Evolutionary conservation across 2,113 vertebrate genomes (phyloP).

Genomic region (Apistogramma diplotaenia): DNA sequence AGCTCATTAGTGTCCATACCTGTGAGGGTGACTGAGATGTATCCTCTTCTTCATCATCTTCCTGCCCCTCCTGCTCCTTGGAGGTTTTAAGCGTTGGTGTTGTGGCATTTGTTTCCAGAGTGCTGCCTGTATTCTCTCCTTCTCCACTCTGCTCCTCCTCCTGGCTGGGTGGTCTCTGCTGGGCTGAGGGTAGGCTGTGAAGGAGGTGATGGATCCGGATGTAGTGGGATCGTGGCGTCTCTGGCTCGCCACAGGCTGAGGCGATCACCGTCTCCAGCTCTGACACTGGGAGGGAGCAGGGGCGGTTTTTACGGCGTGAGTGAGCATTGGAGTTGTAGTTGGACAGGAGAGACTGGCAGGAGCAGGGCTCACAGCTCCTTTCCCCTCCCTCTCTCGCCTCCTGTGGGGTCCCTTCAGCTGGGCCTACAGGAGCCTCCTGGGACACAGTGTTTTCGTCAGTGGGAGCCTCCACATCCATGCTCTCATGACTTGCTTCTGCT

Average conservation of each 20-base stretch:
- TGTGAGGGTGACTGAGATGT: slow-evolving; percentile 71
- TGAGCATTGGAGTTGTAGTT: slow-evolving; percentile 41
- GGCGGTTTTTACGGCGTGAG: slow-evolving; percentile 83
- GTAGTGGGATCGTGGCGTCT: slow-evolving; percentile 95
- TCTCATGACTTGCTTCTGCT: not conserved
- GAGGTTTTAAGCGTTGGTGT: slow-evolving; percentile 51
- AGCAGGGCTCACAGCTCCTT: slow-evolving; percentile 51
- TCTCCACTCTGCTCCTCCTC: slow-evolving; percentile 59
- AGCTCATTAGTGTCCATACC: slow-evolving; percentile 30
- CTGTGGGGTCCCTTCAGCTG: slow-evolving; percentile 53
- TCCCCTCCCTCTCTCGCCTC: slow-evolving; percentile 30
- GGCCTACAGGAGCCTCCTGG: slow-evolving; percentile 5
- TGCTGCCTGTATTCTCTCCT: slow-evolving; percentile 6
- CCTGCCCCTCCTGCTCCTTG: slow-evolving; percentile 76
- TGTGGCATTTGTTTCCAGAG: slow-evolving; percentile 12
- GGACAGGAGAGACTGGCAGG: slow-evolving; percentile 60
- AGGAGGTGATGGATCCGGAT: slow-evolving; percentile 95
- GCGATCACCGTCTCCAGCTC: slow-evolving; percentile 95
- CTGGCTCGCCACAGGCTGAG: slow-evolving; percentile 88
- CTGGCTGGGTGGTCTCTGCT: slow-evolving; percentile 73
- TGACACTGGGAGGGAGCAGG: slow-evolving; percentile 91
- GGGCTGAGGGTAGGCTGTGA: slow-evolving; percentile 90
- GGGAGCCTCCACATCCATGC: not conserved
- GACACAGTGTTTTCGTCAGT: not conserved
- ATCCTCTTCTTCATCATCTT: slow-evolving; percentile 73